Percentiles rank a stretch among this genome's conserved stretches.
Evolutionary conservation across 2,113 vertebrate genomes (phyloP).

Genomic region (Chloroceryle aenea): DNA sequence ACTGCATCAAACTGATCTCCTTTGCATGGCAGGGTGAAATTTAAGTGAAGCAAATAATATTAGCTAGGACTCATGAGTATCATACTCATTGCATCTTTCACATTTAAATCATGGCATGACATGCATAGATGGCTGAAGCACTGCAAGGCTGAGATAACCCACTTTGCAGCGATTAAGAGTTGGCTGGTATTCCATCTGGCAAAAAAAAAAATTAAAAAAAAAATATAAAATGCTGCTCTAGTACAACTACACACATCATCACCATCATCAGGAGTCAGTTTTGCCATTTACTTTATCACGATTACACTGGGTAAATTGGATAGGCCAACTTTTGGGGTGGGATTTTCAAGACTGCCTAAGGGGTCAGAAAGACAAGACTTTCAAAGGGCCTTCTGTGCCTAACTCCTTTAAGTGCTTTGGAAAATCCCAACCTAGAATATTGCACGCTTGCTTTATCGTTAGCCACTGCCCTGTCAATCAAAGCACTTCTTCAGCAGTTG

Average conservation of each 20-base stretch:
- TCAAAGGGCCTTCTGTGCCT: conserved; percentile 67
- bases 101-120: conserved; percentile 77
- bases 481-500: not conserved
- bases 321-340: conserved; percentile 63
- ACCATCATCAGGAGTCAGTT: conserved; percentile 39
- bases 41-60: conserved; percentile 79
- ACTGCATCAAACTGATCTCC: conserved; percentile 76
- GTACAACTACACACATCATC: conserved; percentile 26
- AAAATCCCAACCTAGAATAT: conserved; percentile 64
- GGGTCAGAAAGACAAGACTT: conserved; percentile 64
- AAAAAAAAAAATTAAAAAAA: not conserved
- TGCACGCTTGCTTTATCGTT: conserved; percentile 51
- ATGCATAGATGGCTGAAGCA: conserved; percentile 69
- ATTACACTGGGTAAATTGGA: conserved; percentile 41
- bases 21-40: conserved; percentile 76
- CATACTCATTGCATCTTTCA: conserved; percentile 73
- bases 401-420: conserved; percentile 71
- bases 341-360: conserved; percentile 66
- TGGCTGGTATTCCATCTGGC: conserved; percentile 62
- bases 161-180: conserved; percentile 66
- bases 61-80: conserved; percentile 70
- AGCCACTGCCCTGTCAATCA: conserved; percentile 56
- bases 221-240: not conserved
- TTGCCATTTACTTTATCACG: not conserved
- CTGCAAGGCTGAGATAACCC: conserved; percentile 74